Base-by-base conservation (phyloP, 2,888 invertebrate genomes). In the Leptarthrus brevirostris region DNA sequence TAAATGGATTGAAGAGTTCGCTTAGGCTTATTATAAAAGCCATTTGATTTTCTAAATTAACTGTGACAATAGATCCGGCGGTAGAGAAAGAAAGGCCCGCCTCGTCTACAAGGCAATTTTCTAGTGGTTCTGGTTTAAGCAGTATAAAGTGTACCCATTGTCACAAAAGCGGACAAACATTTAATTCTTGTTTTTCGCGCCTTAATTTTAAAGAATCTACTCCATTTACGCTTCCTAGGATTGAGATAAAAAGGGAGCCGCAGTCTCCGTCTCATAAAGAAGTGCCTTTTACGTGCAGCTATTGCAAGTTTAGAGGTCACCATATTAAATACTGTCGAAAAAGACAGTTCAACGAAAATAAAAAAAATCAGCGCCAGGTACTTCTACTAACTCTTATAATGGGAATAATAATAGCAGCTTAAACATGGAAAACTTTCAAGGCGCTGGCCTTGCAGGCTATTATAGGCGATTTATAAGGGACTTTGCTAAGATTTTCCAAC, bases 361-460 rank as follows among this genome's bases (percentile, higher is more conserved):
- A 40, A 6, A 1, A n/a, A n/a, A n/a, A n/a, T n/a, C n/a, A n/a
- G n/a, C n/a, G n/a, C n/a, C n/a, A n/a, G n/a, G n/a, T n/a, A n/a
- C n/a, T n/a, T n/a, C n/a, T n/a, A n/a, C n/a, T n/a, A n/a, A n/a
- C n/a, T n/a, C n/a, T n/a, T n/a, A n/a, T n/a, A n/a, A n/a, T n/a
- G 30, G 30, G 8, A 8, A 30, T 30, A 30, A 30, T 30, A 4
- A 8, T 30, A n/a, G n/a, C 30, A 30, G 8, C 8, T 8, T 30
- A 30, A 1, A 30, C 8, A 30, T 0, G 30, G 30, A 8, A 30
- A 30, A 30, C 30, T 30, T 1, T 0, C 1, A 0, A 1, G 30
- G 30, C 30, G 0, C 30, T 1, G 1, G 30, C 14, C 54, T 79
- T 18, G 44, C 77, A 0, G 76, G 77, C 0, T 78, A 78, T 77